These are phyloP conservation scores for Diadophis punctatus DNA, from an alignment of 2,113 vertebrate species.

Conservation along the genomic window DNA sequence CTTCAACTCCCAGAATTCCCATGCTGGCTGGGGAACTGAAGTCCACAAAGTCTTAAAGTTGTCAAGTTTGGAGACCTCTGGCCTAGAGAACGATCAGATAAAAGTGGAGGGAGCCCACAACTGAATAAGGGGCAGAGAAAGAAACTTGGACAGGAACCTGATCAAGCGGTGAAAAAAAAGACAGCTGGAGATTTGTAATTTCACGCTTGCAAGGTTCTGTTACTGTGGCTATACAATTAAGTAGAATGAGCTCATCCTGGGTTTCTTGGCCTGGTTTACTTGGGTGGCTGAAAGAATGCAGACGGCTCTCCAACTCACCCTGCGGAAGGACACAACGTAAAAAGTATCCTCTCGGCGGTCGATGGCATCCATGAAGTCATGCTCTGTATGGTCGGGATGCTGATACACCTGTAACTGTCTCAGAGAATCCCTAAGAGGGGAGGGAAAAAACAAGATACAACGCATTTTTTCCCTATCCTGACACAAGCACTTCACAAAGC, in stretches of 20 bases:
- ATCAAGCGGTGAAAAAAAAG: not conserved
- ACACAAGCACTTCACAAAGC: not conserved
- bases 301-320: constrained; percentile 65
- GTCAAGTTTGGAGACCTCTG: not conserved
- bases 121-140: not conserved
- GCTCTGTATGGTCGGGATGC: constrained; percentile 80
- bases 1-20: not conserved
- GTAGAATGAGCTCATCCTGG: not conserved
- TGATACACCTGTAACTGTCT: constrained; percentile 84
- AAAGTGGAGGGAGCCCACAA: not conserved
- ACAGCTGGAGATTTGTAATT: not conserved
- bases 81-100: not conserved
- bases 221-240: not conserved
- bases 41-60: not conserved
- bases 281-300: not conserved
- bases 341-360: constrained; percentile 88
- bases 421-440: constrained; percentile 33
- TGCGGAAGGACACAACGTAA: constrained; percentile 88
- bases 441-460: too few relatives aligned
- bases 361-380: constrained; percentile 86
- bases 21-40: not conserved
- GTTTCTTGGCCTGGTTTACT: not conserved
- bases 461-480: too few relatives aligned
- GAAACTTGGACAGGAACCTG: not conserved
- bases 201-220: not conserved